Base-by-base conservation (phyloP, 2,797 vertebrate genomes). In the Oophaga sylvatica region DNA sequence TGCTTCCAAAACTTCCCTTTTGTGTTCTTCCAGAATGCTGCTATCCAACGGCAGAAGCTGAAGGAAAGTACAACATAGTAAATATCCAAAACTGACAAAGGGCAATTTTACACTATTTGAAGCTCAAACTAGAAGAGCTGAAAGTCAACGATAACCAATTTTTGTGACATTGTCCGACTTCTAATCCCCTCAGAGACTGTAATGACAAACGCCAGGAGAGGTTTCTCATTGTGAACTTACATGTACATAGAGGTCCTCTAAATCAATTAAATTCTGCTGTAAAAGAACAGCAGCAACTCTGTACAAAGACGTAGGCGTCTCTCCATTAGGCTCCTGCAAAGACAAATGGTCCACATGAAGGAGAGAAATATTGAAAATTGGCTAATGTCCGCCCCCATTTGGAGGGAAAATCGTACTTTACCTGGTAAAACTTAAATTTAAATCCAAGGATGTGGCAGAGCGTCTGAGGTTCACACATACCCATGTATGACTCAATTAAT, bases 401-500 rank as follows among this genome's bases (percentile, higher is more conserved):
- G 53, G 2, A 10, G 57, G 15, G 7, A 85, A 35, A 5, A 2
- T 11, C 13, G 29, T 75, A 71, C 48, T 90, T 94, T 92, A 99
- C 98, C 97, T 99, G 98, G 92, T 98, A 99, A 92, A 99, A 99
- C 91, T 98, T 99, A 94, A 99, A 99, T 92, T 99, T 99, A 93
- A 99, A 99, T 80, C 98, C 98, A 89, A 99, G 95, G 91, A 99
- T 99, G 95, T 99, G 98, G 94, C 98, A 99, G 35, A 99, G 96
- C 81, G 98, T 99, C 94, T 99, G 97, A 78, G 96, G 97, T 91
- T 99, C 98, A 92, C 98, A 99, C 95, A 96, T 96, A 90, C 93
- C 95, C 98, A 99, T 99, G 90, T 99, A 99, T 56, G 97, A 99
- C 91, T 99, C 97, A 92, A 99, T 97, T 91, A 99, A 95, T 63